These are phyloP conservation scores for Synergus japonicus DNA, from an alignment of 2,888 invertebrate genomes.

Conservation along the genomic window DNA sequence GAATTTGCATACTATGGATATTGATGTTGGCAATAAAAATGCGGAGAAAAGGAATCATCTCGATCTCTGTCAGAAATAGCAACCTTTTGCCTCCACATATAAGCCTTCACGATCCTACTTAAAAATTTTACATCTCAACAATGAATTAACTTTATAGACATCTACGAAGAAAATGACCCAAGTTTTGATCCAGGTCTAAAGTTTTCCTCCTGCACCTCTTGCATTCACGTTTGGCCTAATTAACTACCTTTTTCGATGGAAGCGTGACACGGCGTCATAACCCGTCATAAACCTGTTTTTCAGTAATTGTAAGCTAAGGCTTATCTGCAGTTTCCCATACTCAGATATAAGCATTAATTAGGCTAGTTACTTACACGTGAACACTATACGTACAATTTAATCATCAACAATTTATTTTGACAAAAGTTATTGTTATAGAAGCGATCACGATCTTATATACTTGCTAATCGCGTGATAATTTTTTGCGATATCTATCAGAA, in stretches of 20 bases:
- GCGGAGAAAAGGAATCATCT: neutral
- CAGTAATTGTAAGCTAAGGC: neutral
- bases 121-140: neutral
- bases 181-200: neutral
- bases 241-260: neutral
- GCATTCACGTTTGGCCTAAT: neutral
- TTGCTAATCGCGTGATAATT: neutral
- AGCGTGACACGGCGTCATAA: neutral
- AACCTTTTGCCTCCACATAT: constrained; percentile 8
- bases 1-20: constrained; percentile 35
- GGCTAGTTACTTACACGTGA: neutral
- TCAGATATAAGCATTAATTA: neutral
- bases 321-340: neutral
- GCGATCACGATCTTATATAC: neutral
- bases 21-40: constrained; percentile 33
- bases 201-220: neutral
- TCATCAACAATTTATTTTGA: neutral
- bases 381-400: neutral
- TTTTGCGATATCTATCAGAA: neutral
- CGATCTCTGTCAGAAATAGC: constrained; percentile 8
- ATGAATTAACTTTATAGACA: neutral
- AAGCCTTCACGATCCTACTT: neutral
- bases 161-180: neutral
- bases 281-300: neutral
- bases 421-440: neutral